Percentiles rank a stretch among this genome's conserved stretches.
phyloP scores from a whole-genome alignment of 1,140 invertebrate species.

The Ephestia elutella region DNA sequence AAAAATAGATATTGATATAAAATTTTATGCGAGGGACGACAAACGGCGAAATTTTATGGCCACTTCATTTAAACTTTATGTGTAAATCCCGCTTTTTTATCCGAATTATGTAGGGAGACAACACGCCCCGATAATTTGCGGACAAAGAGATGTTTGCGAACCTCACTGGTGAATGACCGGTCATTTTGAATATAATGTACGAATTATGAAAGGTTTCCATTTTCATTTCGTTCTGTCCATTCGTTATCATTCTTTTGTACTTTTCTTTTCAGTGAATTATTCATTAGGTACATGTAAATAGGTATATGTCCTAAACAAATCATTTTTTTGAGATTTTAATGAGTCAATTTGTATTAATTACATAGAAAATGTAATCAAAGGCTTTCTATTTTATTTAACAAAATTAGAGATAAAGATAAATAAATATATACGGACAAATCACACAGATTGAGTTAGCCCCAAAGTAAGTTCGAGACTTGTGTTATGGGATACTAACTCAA shows the following conservation, averaged over 20 bases:
- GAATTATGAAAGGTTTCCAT: neutral
- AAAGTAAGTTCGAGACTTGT: too few relatives aligned
- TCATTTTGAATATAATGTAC: constrained; percentile 2
- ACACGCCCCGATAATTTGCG: constrained; percentile 7
- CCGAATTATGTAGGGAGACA: neutral
- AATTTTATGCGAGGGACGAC: neutral
- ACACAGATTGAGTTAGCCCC: too few relatives aligned
- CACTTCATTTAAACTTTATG: constrained; percentile 9
- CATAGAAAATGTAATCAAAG: too few relatives aligned
- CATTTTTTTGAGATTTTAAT: too few relatives aligned
- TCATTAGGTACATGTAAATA: too few relatives aligned
- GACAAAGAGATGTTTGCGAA: constrained; percentile 1
- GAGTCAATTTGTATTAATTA: too few relatives aligned
- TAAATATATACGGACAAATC: too few relatives aligned
- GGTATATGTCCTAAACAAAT: too few relatives aligned
- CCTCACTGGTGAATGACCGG: neutral
- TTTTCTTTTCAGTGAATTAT: neutral
- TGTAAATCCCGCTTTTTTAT: neutral
- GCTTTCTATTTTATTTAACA: too few relatives aligned
- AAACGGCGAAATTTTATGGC: neutral
- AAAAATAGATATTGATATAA: neutral
- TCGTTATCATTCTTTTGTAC: neutral
- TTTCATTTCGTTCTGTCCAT: neutral
- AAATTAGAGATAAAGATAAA: too few relatives aligned
- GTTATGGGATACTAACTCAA: too few relatives aligned